phyloP scores from a whole-genome alignment of 2,113 vertebrate genomes.

The Ceuthmochares aereus region DNA sequence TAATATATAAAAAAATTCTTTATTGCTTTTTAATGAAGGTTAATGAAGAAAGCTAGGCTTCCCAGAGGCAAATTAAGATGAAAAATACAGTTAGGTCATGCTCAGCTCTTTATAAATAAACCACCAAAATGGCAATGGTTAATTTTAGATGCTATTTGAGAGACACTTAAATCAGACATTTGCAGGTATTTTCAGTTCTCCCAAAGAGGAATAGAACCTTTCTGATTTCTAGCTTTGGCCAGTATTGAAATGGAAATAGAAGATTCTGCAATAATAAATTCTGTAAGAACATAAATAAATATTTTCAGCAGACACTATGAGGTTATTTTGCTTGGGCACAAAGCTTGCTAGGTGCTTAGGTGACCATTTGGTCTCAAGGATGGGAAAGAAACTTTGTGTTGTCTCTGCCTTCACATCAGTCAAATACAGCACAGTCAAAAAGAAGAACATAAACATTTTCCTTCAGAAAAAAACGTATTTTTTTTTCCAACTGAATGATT shows the following conservation, averaged over 20 bases:
- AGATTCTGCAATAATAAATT: background rate
- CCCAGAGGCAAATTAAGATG: background rate
- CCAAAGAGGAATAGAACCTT: background rate
- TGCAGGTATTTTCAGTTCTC: background rate
- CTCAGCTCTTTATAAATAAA: background rate
- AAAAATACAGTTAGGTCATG: background rate
- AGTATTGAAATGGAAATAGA: background rate
- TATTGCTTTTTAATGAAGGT: background rate
- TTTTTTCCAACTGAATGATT: background rate
- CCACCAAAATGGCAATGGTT: background rate
- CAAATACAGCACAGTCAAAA: background rate
- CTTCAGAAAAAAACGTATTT: background rate
- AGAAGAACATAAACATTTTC: background rate
- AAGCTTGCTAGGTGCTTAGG: background rate
- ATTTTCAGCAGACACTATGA: background rate
- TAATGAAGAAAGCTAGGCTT: background rate
- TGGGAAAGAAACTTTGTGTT: background rate
- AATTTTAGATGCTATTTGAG: background rate
- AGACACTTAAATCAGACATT: background rate
- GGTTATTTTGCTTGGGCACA: background rate
- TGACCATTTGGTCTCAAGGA: background rate
- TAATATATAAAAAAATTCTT: background rate
- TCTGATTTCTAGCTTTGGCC: background rate
- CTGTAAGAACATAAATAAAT: background rate
- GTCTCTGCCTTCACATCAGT: background rate